These are phyloP conservation scores for Apodemus speciosus DNA, from an alignment of 2,113 vertebrate genomes.

Conservation along the genomic window DNA sequence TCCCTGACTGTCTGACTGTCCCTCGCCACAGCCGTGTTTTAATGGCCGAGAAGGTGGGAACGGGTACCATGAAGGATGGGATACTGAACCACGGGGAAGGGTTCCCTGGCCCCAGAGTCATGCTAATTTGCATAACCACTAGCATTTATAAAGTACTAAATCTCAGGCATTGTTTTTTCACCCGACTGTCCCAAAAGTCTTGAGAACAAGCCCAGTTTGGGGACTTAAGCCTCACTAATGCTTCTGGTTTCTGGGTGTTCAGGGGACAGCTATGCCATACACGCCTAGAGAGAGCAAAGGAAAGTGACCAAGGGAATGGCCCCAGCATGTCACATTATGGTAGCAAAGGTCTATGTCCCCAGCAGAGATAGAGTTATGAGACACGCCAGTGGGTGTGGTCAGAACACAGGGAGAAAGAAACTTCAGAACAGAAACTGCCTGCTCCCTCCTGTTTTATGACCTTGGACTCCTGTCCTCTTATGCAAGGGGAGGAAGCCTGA, in stretches of 20 bases:
- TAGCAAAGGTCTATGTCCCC: not conserved
- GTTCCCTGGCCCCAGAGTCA: not conserved
- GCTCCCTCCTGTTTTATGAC: not conserved
- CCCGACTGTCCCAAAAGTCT: not conserved
- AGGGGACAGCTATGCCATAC: not conserved
- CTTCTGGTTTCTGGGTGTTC: not conserved
- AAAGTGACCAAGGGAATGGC: not conserved
- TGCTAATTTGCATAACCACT: not conserved
- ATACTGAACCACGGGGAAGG: not conserved
- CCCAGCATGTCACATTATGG: not conserved
- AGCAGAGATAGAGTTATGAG: not conserved
- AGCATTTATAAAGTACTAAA: not conserved
- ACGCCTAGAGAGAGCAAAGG: not conserved
- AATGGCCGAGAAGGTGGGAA: not conserved
- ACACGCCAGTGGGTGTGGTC: not conserved
- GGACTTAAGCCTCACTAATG: not conserved
- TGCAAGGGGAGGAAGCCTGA: not conserved
- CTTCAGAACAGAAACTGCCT: not conserved
- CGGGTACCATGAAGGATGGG: not conserved
- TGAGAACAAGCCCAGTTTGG: not conserved
- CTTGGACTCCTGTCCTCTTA: not conserved
- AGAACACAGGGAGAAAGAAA: not conserved
- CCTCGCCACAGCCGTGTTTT: not conserved
- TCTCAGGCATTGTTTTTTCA: not conserved
- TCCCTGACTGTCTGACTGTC: not conserved